Percentiles rank a stretch among this genome's conserved stretches.
phyloP scores from a whole-genome alignment of 2,888 invertebrate species.

The Selenia dentaria region DNA sequence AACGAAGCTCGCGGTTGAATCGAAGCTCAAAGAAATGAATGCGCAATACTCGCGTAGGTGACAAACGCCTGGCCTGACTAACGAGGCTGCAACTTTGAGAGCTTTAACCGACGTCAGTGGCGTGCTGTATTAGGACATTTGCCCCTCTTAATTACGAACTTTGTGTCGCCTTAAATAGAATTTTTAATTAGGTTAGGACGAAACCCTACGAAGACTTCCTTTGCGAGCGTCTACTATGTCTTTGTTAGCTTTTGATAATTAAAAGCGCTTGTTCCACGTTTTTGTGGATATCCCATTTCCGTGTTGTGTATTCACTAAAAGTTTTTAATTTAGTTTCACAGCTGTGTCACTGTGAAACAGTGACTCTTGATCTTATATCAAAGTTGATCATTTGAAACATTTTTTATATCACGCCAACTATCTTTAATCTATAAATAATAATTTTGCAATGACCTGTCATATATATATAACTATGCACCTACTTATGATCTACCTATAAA shows the following conservation, averaged over 20 bases:
- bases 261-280: conserved; percentile 11
- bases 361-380: no score
- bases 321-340: not conserved
- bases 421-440: no score
- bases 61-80: conserved; percentile 33
- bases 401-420: no score
- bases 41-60: conserved; percentile 36
- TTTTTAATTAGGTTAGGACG: conserved; percentile 40
- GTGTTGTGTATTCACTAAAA: not conserved
- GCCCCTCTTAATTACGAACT: conserved; percentile 44
- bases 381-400: no score
- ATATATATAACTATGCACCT: no score
- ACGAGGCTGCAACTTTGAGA: conserved; percentile 17
- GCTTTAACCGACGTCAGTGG: conserved; percentile 29
- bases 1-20: conserved; percentile 38
- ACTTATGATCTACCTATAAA: no score
- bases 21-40: conserved; percentile 27
- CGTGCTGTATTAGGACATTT: conserved; percentile 34
- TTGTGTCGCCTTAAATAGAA: conserved; percentile 42
- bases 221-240: conserved; percentile 18
- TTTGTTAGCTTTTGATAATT: conserved; percentile 17
- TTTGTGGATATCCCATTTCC: conserved; percentile 8
- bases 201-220: conserved; percentile 10
- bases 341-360: not conserved
- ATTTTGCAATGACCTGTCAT: no score